Percentiles rank a stretch among this genome's conserved stretches.
phyloP scores from a whole-genome alignment of 2,888 invertebrate genomes.

The Odontothrips loti region DNA sequence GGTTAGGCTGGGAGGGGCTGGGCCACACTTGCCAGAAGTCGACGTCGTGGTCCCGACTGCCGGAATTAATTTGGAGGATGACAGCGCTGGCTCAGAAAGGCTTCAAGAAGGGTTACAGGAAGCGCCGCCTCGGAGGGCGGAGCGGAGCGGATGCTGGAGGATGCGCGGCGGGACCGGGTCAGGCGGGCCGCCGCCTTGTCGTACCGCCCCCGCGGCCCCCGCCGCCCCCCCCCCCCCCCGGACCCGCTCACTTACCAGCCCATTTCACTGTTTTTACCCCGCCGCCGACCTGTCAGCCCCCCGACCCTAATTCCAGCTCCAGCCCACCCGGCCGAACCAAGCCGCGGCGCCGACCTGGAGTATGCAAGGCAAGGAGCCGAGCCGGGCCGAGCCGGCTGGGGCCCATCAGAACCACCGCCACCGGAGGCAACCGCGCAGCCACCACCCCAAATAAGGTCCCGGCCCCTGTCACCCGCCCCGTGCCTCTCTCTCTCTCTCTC shows the following conservation, averaged over 20 bases:
- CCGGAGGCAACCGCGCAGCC: too few relatives aligned
- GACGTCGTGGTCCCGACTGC: constrained; percentile 29
- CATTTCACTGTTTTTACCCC: constrained; percentile 28
- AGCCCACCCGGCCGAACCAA: too few relatives aligned
- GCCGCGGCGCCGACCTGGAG: background rate
- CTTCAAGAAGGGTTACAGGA: constrained; percentile 14
- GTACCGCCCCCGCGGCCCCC: background rate
- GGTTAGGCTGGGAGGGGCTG: too few relatives aligned
- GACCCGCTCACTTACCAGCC: constrained; percentile 19
- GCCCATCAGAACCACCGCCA: too few relatives aligned
- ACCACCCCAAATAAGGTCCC: too few relatives aligned
- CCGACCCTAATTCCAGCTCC: constrained; percentile 33
- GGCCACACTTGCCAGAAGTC: constrained; percentile 17
- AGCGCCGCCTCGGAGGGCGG: background rate
- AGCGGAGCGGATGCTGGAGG: background rate
- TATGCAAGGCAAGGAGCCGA: too few relatives aligned
- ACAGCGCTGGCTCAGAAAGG: constrained; percentile 20
- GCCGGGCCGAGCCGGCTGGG: too few relatives aligned
- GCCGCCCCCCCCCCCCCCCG: background rate
- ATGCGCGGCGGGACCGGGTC: background rate
- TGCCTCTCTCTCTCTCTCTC: too few relatives aligned
- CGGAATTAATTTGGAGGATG: constrained; percentile 20
- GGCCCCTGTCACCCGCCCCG: too few relatives aligned
- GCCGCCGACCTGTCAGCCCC: constrained; percentile 33
- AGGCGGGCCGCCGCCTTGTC: background rate